A percentile compares a stretch with the other conserved stretches of the same genome.
phyloP scores from a whole-genome alignment of 2,113 vertebrate genomes.

The Chascanopsetta lugubris region DNA sequence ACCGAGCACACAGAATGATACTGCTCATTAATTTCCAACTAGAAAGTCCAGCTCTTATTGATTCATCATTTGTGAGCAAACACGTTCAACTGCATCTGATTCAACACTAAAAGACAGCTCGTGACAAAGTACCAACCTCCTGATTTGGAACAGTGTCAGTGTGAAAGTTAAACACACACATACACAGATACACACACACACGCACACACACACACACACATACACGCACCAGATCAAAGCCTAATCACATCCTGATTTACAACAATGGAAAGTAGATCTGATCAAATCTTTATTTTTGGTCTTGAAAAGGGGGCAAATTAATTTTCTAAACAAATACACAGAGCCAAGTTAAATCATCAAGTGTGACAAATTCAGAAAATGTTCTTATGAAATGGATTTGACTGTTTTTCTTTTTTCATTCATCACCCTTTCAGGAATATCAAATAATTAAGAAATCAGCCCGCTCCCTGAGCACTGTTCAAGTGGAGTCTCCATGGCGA shows the following conservation, averaged over 20 bases:
- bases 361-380: not conserved
- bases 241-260: conserved; percentile 1
- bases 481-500: conserved; percentile 97
- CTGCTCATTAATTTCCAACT: no score
- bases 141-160: not conserved
- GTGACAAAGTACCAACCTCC: not conserved
- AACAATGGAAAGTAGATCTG: conserved; percentile 6
- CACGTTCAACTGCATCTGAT: no score
- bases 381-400: not conserved
- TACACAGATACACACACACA: not conserved
- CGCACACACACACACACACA: not conserved
- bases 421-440: conserved; percentile 84
- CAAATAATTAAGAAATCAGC: conserved; percentile 94
- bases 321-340: not conserved
- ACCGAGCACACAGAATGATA: no score
- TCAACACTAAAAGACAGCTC: no score
- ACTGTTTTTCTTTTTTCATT: conserved; percentile 5
- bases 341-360: not conserved
- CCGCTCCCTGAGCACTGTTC: conserved; percentile 92
- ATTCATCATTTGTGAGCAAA: no score
- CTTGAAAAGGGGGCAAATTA: not conserved
- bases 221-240: conserved; percentile 14
- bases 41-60: no score
- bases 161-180: not conserved
- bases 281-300: conserved; percentile 22